A percentile compares a stretch with the other conserved stretches of the same genome.
Conservation (phyloP, 2,797 vertebrate species). For the Micropoecilia bifurca region DNA sequence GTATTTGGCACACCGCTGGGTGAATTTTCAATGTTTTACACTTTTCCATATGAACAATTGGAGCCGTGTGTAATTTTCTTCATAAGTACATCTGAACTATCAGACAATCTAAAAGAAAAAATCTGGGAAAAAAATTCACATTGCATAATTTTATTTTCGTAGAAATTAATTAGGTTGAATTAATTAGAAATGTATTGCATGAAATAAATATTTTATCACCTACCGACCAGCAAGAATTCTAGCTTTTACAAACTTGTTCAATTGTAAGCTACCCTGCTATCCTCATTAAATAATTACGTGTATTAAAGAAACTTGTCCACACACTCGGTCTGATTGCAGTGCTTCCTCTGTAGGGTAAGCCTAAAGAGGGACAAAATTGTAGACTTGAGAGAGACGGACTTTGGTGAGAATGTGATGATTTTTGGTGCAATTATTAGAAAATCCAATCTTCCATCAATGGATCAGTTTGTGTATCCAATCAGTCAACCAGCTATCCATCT, state of each 20-base stretch:
- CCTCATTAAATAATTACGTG: not conserved
- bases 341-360: not conserved
- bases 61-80: not conserved
- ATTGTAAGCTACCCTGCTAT: not conserved
- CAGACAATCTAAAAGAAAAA: not conserved
- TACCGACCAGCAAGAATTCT: not conserved
- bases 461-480: not conserved
- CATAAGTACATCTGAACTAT: not conserved
- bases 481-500: not conserved
- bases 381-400: not conserved
- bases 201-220: not conserved
- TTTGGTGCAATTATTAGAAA: too few species aligned
- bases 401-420: too few species aligned
- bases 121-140: not conserved
- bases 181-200: not conserved
- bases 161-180: too few species aligned
- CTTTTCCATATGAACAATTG: not conserved
- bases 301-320: not conserved
- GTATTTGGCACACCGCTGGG: not conserved
- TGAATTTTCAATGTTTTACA: not conserved
- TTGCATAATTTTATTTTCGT: not conserved
- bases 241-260: not conserved
- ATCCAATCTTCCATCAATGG: not conserved
- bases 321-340: not conserved
- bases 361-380: not conserved